Evolutionary conservation across 2,888 invertebrate genomes (phyloP), one percentile per base, ranked within the genome.

Genomic region (Scaptomyza reducta): DNA sequence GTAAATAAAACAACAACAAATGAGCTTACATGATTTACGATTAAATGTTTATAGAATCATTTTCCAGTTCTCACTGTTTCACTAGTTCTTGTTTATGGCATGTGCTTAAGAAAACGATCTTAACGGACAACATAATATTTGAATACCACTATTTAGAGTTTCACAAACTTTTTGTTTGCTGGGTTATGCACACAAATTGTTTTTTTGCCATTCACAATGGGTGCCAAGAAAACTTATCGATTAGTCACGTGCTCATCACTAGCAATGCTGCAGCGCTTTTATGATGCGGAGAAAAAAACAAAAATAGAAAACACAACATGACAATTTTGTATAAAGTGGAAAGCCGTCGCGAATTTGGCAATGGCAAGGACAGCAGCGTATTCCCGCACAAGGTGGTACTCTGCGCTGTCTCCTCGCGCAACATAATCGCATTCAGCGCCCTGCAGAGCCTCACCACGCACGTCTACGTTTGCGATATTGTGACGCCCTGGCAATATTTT

Each of bases 401-500:
- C 51, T 96, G 96, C 89, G 94, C 95, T 2, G 94, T 97, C 77
- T 97, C 97, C 0, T 94, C 94, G 45, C 94, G 94, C 50, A 97
- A 97, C 91, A 95, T 97, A 31, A 94, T 97, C 29, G 97, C 97
- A 0, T 97, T 97, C 90, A 96, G 96, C 6, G 95, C 96, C 0
- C 94, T 83, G 0, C 83, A 87, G 27, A 85, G 62, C 45, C 77
- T 78, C n/a, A 61, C 74, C 25, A 85, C 83, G 18, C 76, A 87
- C 25, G 77, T 88, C 6, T 86, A 84, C 33, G 88, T 86, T 2
- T 79, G 86, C 33, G 86, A 86, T 45, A 81, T 88, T 16, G 81
- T 84, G 51, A 74, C 88, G 54, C 98, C 98, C 0, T 98, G 98
- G 98, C 95, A 96, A 89, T 94, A 95, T 60, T 95, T 96, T 87